Percentiles rank a stretch among this genome's conserved stretches.
These are phyloP conservation scores for Psittacula cyanocephala DNA, from an alignment of 2,113 vertebrate genomes.

Conservation along the genomic window DNA sequence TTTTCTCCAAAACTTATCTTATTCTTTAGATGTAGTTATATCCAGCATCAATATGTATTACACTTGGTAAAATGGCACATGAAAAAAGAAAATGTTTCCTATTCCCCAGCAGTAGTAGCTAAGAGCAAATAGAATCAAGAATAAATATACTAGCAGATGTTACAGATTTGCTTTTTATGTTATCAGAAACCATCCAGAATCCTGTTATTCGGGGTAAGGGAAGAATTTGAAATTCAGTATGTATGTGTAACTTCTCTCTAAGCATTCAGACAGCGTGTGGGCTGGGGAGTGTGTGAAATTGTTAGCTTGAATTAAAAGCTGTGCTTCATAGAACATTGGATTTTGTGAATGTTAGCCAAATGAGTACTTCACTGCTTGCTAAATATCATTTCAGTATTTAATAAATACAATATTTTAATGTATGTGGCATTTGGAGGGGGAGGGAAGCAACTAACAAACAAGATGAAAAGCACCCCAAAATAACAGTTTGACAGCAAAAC, in stretches of 20 bases:
- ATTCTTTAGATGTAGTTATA: not conserved
- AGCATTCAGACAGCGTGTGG: not conserved
- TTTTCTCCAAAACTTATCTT: not conserved
- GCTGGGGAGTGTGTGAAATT: not conserved
- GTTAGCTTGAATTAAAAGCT: not conserved
- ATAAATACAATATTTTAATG: not conserved
- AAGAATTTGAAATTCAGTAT: not conserved
- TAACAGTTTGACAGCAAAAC: not conserved
- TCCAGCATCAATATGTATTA: not conserved
- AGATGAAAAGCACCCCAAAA: not conserved
- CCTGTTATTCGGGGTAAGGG: not conserved
- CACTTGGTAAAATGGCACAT: not conserved
- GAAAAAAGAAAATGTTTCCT: not conserved
- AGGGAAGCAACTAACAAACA: not conserved
- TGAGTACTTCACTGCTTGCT: not conserved
- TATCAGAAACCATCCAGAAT: not conserved
- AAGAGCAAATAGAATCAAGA: not conserved
- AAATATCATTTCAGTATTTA: not conserved
- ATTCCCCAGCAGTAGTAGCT: not conserved
- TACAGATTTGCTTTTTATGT: not conserved
- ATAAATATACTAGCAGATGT: not conserved
- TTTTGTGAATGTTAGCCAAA: not conserved
- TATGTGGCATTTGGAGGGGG: not conserved
- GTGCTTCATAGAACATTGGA: not conserved
- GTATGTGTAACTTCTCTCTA: not conserved